Base-by-base conservation (phyloP, 2,797 vertebrate species). In the Sebastes minor region DNA sequence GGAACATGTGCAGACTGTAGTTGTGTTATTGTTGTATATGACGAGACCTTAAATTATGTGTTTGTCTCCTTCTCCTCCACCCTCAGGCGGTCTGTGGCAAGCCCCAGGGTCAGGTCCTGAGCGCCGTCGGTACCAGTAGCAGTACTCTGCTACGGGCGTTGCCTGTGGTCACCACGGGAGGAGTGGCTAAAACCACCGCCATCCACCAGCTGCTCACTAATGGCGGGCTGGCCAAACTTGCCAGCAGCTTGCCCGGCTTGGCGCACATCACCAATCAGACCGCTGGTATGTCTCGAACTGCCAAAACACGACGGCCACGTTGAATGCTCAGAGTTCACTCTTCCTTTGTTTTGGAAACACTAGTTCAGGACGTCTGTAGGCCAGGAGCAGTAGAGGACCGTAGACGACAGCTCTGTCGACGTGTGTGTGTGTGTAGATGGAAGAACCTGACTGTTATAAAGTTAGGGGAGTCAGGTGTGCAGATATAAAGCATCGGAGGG, bases 141-240 rank as follows among this genome's bases (percentile, higher is more conserved):
- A 95, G 96, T 72, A 94, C 97, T 6, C 90, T 99, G 8, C 96
- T 99, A 18, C 96, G 98, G 13, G 96, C 98, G 1, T 95, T 99
- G 79, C 98, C 98, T 0, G 95, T 98, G 71, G 96, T 97, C 92
- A 95, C 98, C 52, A 94, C 97, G 1, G 97, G 96, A 16, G 94
- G 95, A 8, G 74, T 96, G 20, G 94, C 95, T 81, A 99, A 99
- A 88, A 97, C 96, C 89, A 97, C 97, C 0, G 96, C 98, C 76
- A 99, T 99, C 89, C 98, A 99, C 90, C 98, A 99, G 89, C 95
- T 99, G 81, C 97, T 99, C 79, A 96, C 96, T 28, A 99, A 98
- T 0, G 97, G 98, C 1, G 97, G 97, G 3, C 95, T 99, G 72
- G 98, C 98, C 33, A 99, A 99, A 81, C 95, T 99, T 74, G 97